Evolutionary conservation across 2,797 vertebrate species (phyloP), one percentile per base, ranked within the genome.

Genomic region (Cuniculus paca): DNA sequence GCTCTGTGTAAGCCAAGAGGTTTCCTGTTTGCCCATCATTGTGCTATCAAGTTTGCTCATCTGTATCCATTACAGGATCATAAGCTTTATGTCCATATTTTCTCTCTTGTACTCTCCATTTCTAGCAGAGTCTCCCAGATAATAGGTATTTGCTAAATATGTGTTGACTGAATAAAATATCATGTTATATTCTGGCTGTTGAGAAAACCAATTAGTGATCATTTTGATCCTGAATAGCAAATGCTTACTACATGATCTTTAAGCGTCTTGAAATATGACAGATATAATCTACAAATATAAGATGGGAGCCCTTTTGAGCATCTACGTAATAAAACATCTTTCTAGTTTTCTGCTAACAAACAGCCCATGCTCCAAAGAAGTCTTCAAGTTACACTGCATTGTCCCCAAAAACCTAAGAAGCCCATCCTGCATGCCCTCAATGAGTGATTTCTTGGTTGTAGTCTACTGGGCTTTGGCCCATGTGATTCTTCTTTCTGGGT

Each of bases 181-280:
- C 5, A 54, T 75, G 42, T 56, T 92, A n/a, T 45, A 26, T 34
- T 80, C 82, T 85, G 82, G 34, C 54, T 50, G 13, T 72, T 82
- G 36, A 63, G 22, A 82, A 72, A 36, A 2, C 0, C 42, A 54
- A 5, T 26, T 72, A 92, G n/a, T 87, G 36, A 72, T 75, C 26
- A 84, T 84, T 94, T 92, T 88, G 31, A 50, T 87, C 31, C 31
- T 92, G 19, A 79, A 83, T 36, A 65, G 20, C 39, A 95, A 93
- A 84, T 87, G 36, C 1, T 75, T 87, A 72, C 81, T 72, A 52
- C 1, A 58, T 20, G 63, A 80, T 50, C 42, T 91, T 91, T 82
- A 79, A 86, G 20, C 14, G 50, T 77, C 61, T 19, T 45, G n/a
- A 96, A 89, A 39, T 48, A 68, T 12, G 52, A 52, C 39, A 78